Evolutionary conservation across 2,113 vertebrate species (phyloP).

Genomic region (Archilochus colubris): DNA sequence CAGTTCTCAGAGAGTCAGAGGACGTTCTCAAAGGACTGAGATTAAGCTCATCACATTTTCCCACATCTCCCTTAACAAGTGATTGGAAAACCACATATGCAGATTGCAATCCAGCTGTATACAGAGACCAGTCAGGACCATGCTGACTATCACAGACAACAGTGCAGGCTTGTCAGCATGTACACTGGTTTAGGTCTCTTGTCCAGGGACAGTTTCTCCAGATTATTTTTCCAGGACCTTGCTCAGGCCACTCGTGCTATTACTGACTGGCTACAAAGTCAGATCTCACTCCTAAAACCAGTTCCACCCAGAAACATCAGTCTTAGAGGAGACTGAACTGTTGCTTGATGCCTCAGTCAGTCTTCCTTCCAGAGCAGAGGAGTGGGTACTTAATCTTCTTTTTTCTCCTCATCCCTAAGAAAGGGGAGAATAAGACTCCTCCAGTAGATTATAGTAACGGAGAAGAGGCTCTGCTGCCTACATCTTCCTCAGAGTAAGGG

Average conservation of each 20-base stretch:
- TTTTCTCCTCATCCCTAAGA: neutral
- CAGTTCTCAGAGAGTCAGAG: neutral
- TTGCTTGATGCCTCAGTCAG: neutral
- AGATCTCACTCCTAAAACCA: neutral
- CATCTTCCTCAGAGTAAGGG: neutral
- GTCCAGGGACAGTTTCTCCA: neutral
- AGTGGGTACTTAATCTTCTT: neutral
- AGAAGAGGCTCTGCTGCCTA: neutral
- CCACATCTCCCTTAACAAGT: neutral
- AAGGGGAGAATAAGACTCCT: neutral
- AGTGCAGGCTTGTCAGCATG: neutral
- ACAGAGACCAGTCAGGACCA: neutral
- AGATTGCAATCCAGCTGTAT: neutral
- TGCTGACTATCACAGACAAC: fast-evolving
- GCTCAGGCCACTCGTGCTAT: neutral
- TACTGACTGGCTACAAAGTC: neutral
- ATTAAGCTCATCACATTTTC: neutral
- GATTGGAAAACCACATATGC: neutral
- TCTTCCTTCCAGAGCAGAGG: neutral
- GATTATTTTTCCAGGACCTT: neutral
- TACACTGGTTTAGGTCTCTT: neutral
- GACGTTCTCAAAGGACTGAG: neutral
- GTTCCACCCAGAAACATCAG: neutral
- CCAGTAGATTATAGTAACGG: neutral
- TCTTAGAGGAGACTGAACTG: neutral